These are phyloP conservation scores for Lophura nycthemera DNA, from an alignment of 2,113 vertebrate genomes.

Conservation along the genomic window DNA sequence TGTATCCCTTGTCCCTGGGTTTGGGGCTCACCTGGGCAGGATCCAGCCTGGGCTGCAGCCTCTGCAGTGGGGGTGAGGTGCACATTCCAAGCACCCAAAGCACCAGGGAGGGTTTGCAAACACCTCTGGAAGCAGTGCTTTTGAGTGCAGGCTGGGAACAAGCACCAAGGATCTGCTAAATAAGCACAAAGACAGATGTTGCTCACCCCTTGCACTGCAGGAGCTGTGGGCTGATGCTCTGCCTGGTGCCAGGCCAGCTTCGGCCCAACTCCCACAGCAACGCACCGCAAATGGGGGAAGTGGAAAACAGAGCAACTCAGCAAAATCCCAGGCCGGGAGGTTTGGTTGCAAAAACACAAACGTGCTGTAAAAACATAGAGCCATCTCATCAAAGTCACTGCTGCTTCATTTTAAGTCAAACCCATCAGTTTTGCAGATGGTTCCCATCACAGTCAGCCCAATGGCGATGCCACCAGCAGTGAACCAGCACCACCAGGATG, in stretches of 20 bases:
- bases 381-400: not conserved
- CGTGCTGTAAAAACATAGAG: not conserved
- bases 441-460: not conserved
- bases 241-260: not conserved
- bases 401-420: not conserved
- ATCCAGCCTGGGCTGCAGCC: not conserved
- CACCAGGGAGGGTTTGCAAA: not conserved
- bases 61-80: rapidly evolving
- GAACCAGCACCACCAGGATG: not conserved
- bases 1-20: not conserved
- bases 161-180: not conserved
- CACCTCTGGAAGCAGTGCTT: not conserved
- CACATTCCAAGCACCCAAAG: not conserved
- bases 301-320: not conserved
- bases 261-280: not conserved
- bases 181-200: not conserved
- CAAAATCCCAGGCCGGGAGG: not conserved
- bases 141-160: not conserved
- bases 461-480: rapidly evolving
- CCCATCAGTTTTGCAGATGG: not conserved
- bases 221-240: not conserved
- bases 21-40: not conserved
- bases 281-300: rapidly evolving
- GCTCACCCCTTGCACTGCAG: not conserved
- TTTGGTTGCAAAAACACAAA: not conserved